phyloP scores from a whole-genome alignment of 2,113 vertebrate species.

The Gambusia holbrooki region DNA sequence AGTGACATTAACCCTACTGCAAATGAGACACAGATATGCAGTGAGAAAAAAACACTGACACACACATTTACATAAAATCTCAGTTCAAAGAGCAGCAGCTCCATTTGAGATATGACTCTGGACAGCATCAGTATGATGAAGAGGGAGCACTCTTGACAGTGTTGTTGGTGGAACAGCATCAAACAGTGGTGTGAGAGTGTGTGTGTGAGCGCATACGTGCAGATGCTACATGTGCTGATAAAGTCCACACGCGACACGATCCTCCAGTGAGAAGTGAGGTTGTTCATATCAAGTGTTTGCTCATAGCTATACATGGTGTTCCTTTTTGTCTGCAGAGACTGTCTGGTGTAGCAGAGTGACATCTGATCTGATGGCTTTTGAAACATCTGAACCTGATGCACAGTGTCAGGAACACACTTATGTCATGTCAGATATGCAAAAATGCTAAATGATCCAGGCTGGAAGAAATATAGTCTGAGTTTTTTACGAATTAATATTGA shows the following conservation, averaged over 20 bases:
- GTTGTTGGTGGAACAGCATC: slow-evolving; percentile 57
- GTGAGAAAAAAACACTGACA: background rate
- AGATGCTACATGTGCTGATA: slow-evolving; percentile 52
- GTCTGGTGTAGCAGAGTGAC: slow-evolving; percentile 32
- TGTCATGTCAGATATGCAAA: slow-evolving; percentile 25
- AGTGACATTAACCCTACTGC: slow-evolving; percentile 7
- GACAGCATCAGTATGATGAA: slow-evolving; percentile 58
- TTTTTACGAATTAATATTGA: background rate
- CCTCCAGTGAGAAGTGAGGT: slow-evolving; percentile 38
- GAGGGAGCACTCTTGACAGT: slow-evolving; percentile 57
- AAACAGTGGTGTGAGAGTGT: slow-evolving; percentile 41
- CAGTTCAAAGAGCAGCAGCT: slow-evolving; percentile 50
- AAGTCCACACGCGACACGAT: slow-evolving; percentile 23
- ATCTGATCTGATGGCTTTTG: slow-evolving; percentile 46
- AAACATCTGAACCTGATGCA: slow-evolving; percentile 17
- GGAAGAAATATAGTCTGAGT: background rate
- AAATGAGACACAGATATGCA: slow-evolving; percentile 33
- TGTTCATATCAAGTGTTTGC: slow-evolving; percentile 58
- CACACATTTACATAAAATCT: slow-evolving; percentile 29
- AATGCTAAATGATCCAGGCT: background rate
- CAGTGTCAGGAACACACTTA: slow-evolving; percentile 8
- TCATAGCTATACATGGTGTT: slow-evolving; percentile 40
- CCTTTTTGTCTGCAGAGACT: slow-evolving; percentile 37
- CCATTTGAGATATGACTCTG: slow-evolving; percentile 61
- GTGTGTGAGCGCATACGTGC: slow-evolving; percentile 1